Conservation (phyloP, 2,797 vertebrate genomes). For the Limosa lapponica region DNA sequence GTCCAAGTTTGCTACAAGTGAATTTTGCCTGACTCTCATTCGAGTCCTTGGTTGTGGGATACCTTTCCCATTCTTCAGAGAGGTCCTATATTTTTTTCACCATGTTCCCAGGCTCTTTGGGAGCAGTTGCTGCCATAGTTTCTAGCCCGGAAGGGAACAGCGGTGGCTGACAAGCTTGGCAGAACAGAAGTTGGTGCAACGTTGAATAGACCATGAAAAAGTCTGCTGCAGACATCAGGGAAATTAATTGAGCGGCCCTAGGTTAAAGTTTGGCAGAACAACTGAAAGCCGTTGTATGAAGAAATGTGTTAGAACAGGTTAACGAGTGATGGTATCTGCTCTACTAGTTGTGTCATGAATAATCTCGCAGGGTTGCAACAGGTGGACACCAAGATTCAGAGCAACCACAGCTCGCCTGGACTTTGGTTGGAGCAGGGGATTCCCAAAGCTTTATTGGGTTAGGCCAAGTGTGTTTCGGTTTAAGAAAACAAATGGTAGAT, state of each 20-base stretch:
- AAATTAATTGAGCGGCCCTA: slow-evolving; percentile 31
- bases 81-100: background rate
- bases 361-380: background rate
- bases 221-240: background rate
- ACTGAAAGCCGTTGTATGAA: slow-evolving; percentile 4
- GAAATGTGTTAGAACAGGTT: slow-evolving; percentile 38
- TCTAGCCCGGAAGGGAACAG: slow-evolving; percentile 41
- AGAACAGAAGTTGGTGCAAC: background rate
- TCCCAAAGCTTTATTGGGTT: background rate
- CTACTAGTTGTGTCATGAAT: slow-evolving; percentile 10
- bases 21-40: background rate
- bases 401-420: slow-evolving; percentile 1
- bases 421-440: background rate
- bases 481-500: background rate
- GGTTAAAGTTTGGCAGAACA: slow-evolving; percentile 52
- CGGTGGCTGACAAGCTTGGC: background rate
- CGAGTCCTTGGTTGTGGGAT: background rate
- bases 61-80: background rate
- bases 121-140: slow-evolving; percentile 27
- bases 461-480: background rate
- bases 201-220: background rate
- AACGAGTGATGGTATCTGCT: slow-evolving; percentile 14
- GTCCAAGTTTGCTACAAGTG: slow-evolving; percentile 2
- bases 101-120: slow-evolving; percentile 9
- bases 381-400: background rate